Evolutionary conservation across 1,140 invertebrate genomes (phyloP), one percentile per base, ranked within the genome.

Genomic region (Drosophila sechellia): DNA sequence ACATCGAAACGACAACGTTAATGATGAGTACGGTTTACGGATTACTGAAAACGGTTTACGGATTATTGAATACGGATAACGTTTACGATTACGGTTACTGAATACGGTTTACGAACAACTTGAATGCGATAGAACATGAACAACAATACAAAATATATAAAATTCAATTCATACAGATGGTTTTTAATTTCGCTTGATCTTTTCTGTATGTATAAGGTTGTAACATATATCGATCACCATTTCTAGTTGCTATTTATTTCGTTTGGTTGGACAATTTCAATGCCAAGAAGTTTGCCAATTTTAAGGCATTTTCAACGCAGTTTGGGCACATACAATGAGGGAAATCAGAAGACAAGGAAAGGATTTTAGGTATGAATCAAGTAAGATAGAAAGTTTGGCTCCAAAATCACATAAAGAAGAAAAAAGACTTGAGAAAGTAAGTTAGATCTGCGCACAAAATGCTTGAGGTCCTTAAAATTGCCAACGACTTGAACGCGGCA

Each of bases 381-480:
- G 2, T 8, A 17, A 17, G 40, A 42, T 42, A 15, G 40, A n/a
- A 17, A n/a, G 37, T 42, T 42, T 15, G 5, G 15, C 25, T 35
- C 35, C 4, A 10, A 12, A 43, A 13, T 40, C 5, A 40, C 12
- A 35, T 12, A 34, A 12, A 5, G 11, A 4, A 27, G n/a, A 22
- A 6, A 6, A 22, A 13, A 42, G 0, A 12, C 13, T 37, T 15
- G 5, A 34, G 12, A 12, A 15, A 13, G 10, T 20, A 17, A 27
- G 15, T 37, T 39, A 25, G 52, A 68, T 39, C 46, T 77, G 72
- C 66, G 56, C 17, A 65, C 66, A 87, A 79, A 83, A 66, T 76
- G 66, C 81, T 63, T 79, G 25, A 34, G 48, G 13, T 2, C 79
- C 90, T 91, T 91, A 91, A 91, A 89, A 91, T 91, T 91, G 84